These are phyloP conservation scores for Arenaria interpres DNA, from an alignment of 2,113 vertebrate genomes.

Conservation along the genomic window DNA sequence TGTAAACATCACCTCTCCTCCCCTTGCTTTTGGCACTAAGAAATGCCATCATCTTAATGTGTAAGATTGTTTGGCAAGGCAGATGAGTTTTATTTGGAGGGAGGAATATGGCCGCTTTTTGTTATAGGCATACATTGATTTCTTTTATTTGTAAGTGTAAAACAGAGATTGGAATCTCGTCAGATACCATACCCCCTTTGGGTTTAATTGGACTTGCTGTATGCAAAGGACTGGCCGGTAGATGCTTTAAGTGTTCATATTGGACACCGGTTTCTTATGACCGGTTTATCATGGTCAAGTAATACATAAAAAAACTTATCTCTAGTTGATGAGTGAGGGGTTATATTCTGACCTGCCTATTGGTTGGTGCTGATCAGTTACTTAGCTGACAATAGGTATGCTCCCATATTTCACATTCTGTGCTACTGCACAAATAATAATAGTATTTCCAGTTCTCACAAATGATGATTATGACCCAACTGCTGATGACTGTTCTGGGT, in stretches of 20 bases:
- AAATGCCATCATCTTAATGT: background rate
- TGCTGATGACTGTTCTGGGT: background rate
- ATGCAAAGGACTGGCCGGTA: background rate
- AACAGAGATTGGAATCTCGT: background rate
- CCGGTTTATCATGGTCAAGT: background rate
- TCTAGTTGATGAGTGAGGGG: background rate
- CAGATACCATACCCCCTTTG: background rate
- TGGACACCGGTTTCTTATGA: background rate
- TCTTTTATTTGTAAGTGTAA: background rate
- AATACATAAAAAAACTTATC: background rate
- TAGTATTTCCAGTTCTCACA: background rate
- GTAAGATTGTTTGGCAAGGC: background rate
- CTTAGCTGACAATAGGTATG: background rate
- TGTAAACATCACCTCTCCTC: background rate
- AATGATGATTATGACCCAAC: slow-evolving; percentile 7
- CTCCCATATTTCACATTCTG: background rate
- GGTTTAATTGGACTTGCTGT: background rate
- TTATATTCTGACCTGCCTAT: background rate
- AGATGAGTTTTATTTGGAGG: background rate
- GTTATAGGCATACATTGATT: background rate
- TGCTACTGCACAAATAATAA: background rate
- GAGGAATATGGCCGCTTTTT: background rate
- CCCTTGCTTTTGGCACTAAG: background rate
- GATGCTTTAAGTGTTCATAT: background rate
- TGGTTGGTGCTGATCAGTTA: background rate